Evolutionary conservation across 2,113 vertebrate genomes (phyloP).

Genomic region (Petrocephalus zakoni): DNA sequence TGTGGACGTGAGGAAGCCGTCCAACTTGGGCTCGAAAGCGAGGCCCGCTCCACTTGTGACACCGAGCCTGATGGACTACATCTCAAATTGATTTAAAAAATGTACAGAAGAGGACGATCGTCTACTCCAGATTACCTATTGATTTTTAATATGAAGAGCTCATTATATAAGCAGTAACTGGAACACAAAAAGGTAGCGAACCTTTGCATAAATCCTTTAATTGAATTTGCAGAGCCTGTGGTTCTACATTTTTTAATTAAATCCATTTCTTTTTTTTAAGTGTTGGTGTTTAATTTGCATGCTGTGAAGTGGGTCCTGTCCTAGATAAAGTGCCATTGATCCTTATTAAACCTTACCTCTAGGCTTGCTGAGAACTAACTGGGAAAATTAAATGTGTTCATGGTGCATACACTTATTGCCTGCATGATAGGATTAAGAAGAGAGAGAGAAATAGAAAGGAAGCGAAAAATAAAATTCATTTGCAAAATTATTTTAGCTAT

Average conservation of each 20-base stretch:
- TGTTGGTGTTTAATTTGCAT: constrained; percentile 99
- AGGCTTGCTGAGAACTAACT: constrained; percentile 89
- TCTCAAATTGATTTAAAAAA: constrained; percentile 99
- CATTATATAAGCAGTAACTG: constrained; percentile 99
- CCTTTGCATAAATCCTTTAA: constrained; percentile 99
- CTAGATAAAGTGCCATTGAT: constrained; percentile 99
- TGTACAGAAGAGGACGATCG: constrained; percentile 98
- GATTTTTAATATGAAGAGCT: constrained; percentile 99
- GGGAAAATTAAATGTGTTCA: constrained; percentile 96
- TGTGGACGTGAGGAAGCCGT: constrained; percentile 26
- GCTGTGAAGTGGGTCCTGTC: constrained; percentile 87
- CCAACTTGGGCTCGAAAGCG: constrained; percentile 22
- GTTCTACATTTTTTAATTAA: constrained; percentile 99
- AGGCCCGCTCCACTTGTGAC: constrained; percentile 63
- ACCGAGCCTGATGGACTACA: constrained; percentile 96
- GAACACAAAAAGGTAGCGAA: constrained; percentile 97
- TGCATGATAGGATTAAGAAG: constrained; percentile 76
- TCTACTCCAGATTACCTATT: constrained; percentile 98
- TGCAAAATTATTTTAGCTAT: constrained; percentile 59
- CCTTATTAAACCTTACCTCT: constrained; percentile 99
- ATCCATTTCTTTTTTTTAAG: constrained; percentile 93
- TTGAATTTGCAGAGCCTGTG: constrained; percentile 98
- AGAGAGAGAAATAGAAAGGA: constrained; percentile 39
- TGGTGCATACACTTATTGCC: constrained; percentile 87
- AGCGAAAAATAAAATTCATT: constrained; percentile 68